Percentiles rank a stretch among this genome's conserved stretches.
phyloP scores from a whole-genome alignment of 2,113 vertebrate genomes.

The Tringa solitaria region DNA sequence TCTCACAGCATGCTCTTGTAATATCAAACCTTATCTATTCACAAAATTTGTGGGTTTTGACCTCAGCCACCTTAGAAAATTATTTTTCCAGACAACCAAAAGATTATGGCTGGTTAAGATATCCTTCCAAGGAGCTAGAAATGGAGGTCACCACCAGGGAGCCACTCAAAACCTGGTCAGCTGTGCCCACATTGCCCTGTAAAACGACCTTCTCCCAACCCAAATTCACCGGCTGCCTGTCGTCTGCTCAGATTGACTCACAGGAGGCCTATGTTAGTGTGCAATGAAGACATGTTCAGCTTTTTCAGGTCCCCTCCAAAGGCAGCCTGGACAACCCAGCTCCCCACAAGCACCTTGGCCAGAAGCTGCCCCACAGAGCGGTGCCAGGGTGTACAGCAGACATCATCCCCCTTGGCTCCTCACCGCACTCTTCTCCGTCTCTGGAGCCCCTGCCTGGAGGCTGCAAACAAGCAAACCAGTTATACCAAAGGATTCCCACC shows the following conservation, averaged over 20 bases:
- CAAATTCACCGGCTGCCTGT: accelerated
- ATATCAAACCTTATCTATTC: background rate
- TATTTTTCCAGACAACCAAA: background rate
- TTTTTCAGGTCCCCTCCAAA: background rate
- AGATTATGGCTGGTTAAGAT: background rate
- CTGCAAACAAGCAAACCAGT: background rate
- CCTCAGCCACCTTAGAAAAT: background rate
- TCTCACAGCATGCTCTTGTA: background rate
- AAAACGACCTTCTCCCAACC: background rate
- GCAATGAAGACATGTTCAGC: background rate
- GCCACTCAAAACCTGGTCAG: background rate
- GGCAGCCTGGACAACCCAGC: background rate
- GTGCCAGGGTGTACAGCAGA: background rate
- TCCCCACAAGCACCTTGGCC: background rate
- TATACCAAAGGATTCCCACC: background rate
- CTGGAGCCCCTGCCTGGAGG: background rate
- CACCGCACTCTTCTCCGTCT: accelerated
- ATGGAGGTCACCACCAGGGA: background rate
- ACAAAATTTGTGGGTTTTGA: background rate
- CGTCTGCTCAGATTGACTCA: background rate
- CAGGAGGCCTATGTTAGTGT: background rate
- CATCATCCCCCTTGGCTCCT: accelerated
- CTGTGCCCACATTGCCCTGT: background rate
- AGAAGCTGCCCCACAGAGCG: accelerated
- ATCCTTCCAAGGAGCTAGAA: background rate